Percentiles rank a stretch among this genome's conserved stretches.
Conservation (phyloP, 2,797 vertebrate genomes). For the Cossypha niveicapilla region DNA sequence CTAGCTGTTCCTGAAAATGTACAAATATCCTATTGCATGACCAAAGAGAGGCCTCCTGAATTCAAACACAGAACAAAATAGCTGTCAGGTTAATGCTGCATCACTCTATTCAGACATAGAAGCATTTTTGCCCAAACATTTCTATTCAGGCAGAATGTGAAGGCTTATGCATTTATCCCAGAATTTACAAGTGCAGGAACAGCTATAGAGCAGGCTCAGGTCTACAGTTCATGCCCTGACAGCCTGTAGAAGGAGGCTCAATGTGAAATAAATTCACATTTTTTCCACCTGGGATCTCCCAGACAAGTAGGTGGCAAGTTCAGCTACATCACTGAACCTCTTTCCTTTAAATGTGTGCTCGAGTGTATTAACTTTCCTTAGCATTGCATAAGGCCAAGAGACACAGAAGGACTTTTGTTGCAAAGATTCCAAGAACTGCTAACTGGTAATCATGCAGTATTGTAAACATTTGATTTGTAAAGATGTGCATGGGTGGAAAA, state of each 20-base stretch:
- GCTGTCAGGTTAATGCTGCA: background rate
- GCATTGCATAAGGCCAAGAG: background rate
- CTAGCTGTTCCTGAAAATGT: background rate
- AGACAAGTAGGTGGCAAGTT: background rate
- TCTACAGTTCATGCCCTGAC: background rate
- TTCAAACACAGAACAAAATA: background rate
- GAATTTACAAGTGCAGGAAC: background rate
- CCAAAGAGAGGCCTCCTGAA: background rate
- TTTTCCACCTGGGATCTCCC: background rate
- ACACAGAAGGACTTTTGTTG: background rate
- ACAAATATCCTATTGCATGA: background rate
- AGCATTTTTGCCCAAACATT: background rate
- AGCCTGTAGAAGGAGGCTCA: background rate
- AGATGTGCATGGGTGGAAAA: background rate
- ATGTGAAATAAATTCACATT: background rate
- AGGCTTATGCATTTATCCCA: background rate
- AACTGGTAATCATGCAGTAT: background rate
- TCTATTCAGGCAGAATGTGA: background rate
- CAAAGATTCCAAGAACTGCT: background rate
- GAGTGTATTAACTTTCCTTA: background rate
- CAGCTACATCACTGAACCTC: background rate
- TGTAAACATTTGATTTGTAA: background rate
- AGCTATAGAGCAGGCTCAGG: background rate
- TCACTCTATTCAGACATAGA: background rate
- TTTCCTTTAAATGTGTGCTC: background rate